phyloP scores from a whole-genome alignment of 2,888 invertebrate genomes.

The Vanessa cardui region DNA sequence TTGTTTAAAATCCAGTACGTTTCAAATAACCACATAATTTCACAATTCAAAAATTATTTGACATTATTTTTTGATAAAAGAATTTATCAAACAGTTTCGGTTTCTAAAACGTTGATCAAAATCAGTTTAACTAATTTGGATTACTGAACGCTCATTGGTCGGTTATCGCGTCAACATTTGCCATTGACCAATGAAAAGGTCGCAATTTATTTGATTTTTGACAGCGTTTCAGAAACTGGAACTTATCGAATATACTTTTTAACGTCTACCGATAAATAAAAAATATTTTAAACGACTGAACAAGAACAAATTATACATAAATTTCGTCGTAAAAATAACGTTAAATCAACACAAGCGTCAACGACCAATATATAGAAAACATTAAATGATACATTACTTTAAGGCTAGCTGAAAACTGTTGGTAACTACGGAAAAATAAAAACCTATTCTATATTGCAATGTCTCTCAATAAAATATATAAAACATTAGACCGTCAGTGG shows the following conservation, averaged over 20 bases:
- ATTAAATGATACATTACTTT: conserved; percentile 65
- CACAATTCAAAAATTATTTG: background rate
- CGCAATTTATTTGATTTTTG: too few species aligned
- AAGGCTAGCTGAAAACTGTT: conserved; percentile 80
- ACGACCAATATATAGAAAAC: conserved; percentile 58
- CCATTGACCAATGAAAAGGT: too few species aligned
- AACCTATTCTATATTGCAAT: conserved; percentile 70
- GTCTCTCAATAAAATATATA: conserved; percentile 61
- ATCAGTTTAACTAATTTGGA: too few species aligned
- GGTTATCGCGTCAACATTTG: too few species aligned
- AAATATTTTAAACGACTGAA: background rate
- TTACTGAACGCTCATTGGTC: too few species aligned
- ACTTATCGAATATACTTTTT: background rate
- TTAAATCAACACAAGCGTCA: conserved; percentile 57
- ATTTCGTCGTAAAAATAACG: too few species aligned
- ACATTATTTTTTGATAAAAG: background rate
- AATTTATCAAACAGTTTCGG: background rate
- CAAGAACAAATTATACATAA: background rate
- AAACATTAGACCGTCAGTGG: conserved; percentile 58
- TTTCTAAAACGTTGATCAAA: too few species aligned
- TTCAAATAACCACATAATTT: background rate
- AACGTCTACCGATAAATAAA: background rate
- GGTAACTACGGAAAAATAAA: conserved; percentile 79
- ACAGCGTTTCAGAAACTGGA: background rate
- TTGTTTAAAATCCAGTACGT: background rate